Evolutionary conservation across 1,140 invertebrate genomes (phyloP).

Genomic region (Hesperophylax magnus): DNA sequence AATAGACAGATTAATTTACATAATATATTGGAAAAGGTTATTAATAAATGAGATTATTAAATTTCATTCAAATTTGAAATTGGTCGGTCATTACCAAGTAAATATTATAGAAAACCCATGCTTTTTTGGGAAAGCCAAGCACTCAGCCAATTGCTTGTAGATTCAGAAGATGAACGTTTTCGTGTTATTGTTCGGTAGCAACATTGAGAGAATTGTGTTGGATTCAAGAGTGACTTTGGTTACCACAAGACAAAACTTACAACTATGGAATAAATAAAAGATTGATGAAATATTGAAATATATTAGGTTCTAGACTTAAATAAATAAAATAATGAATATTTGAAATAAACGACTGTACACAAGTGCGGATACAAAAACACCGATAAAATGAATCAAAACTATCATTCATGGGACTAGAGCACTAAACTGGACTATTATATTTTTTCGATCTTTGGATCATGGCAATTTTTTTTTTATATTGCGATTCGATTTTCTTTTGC

Average conservation of each 20-base stretch:
- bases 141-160: conserved; percentile 29
- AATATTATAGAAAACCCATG: conserved; percentile 31
- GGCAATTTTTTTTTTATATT: background rate
- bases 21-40: too few species aligned
- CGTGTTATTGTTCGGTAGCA: background rate
- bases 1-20: too few species aligned
- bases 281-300: conserved; percentile 19
- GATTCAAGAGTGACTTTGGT: background rate
- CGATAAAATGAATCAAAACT: conserved; percentile 52
- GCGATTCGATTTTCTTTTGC: too few species aligned
- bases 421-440: conserved; percentile 50
- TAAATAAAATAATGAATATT: conserved; percentile 36
- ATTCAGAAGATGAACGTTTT: background rate
- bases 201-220: conserved; percentile 19
- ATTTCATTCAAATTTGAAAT: too few species aligned
- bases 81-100: too few species aligned
- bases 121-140: conserved; percentile 40
- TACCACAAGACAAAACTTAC: conserved; percentile 35
- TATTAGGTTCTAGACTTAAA: conserved; percentile 40
- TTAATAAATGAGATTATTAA: too few species aligned
- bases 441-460: background rate
- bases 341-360: conserved; percentile 53
- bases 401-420: conserved; percentile 50
- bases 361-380: conserved; percentile 55
- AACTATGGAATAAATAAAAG: conserved; percentile 19